A percentile compares a stretch with the other conserved stretches of the same genome.
phyloP scores from a whole-genome alignment of 2,797 vertebrate genomes.

The Astyanax mexicanus region DNA sequence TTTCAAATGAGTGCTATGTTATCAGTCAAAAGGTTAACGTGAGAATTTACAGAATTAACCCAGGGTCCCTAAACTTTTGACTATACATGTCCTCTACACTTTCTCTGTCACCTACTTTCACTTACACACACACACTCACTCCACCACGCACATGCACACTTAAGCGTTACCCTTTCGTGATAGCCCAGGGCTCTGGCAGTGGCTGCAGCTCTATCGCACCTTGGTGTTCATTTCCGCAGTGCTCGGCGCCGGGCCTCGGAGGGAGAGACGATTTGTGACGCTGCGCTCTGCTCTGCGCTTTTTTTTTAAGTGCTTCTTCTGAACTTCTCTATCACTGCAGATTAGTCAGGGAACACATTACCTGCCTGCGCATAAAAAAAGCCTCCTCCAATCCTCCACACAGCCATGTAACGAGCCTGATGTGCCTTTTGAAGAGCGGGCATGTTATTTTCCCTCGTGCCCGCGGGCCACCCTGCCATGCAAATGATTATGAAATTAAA shows the following conservation, averaged over 20 bases:
- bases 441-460: conserved; percentile 70
- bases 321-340: conserved; percentile 76
- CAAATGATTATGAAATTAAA: conserved; percentile 78
- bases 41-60: neutral
- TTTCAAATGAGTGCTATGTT: too few species aligned
- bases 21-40: neutral
- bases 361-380: conserved; percentile 72
- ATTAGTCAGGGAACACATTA: conserved; percentile 80
- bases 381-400: conserved; percentile 65
- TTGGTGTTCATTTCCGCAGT: conserved; percentile 69
- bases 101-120: neutral
- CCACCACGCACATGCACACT: conserved; percentile 51
- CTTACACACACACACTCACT: conserved; percentile 47
- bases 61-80: neutral
- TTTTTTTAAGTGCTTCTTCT: conserved; percentile 68
- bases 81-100: conserved; percentile 3
- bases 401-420: conserved; percentile 70
- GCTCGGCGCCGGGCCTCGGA: conserved; percentile 65
- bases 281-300: conserved; percentile 40
- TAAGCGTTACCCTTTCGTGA: conserved; percentile 42
- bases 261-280: conserved; percentile 61
- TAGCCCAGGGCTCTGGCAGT: conserved; percentile 53
- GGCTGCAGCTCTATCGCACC: conserved; percentile 68
- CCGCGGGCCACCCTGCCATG: conserved; percentile 71
- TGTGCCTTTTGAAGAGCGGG: conserved; percentile 78